A percentile compares a stretch with the other conserved stretches of the same genome.
Evolutionary conservation across 2,113 vertebrate species (phyloP).

Genomic region (Gallinago media): DNA sequence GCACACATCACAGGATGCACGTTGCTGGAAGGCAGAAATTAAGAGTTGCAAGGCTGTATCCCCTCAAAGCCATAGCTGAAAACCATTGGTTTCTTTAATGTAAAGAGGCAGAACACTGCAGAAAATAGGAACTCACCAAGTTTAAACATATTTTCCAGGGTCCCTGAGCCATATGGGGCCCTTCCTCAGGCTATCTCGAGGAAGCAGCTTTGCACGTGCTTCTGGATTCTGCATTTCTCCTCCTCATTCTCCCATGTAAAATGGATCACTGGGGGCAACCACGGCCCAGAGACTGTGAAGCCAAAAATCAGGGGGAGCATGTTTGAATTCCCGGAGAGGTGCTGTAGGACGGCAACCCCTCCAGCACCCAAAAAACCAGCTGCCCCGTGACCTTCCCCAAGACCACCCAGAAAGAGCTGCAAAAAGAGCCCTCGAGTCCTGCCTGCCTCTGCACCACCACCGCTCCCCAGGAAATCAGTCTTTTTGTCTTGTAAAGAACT

Average conservation of each 20-base stretch:
- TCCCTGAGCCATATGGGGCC: neutral
- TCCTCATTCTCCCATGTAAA: neutral
- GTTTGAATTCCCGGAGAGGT: neutral
- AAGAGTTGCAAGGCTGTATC: rapidly evolving
- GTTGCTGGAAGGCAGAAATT: neutral
- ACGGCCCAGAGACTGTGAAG: neutral
- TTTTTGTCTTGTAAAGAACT: neutral
- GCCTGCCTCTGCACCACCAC: neutral
- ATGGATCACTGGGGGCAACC: neutral
- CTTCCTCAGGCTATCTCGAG: neutral
- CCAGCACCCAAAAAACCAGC: neutral
- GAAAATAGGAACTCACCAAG: neutral
- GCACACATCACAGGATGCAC: neutral
- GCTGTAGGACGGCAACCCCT: neutral
- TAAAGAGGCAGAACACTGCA: neutral
- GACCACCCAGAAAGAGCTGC: constrained; percentile 43
- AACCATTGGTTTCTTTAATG: neutral
- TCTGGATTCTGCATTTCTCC: neutral
- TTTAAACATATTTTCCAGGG: rapidly evolving
- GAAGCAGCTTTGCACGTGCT: neutral
- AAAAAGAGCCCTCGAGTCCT: neutral
- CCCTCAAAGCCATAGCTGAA: neutral
- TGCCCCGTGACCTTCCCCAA: rapidly evolving
- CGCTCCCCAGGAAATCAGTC: neutral
- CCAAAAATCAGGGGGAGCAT: neutral